Evolutionary conservation across 2,113 vertebrate genomes (phyloP), one percentile per base, ranked within the genome.

Genomic region (Heterotilapia buettikoferi): DNA sequence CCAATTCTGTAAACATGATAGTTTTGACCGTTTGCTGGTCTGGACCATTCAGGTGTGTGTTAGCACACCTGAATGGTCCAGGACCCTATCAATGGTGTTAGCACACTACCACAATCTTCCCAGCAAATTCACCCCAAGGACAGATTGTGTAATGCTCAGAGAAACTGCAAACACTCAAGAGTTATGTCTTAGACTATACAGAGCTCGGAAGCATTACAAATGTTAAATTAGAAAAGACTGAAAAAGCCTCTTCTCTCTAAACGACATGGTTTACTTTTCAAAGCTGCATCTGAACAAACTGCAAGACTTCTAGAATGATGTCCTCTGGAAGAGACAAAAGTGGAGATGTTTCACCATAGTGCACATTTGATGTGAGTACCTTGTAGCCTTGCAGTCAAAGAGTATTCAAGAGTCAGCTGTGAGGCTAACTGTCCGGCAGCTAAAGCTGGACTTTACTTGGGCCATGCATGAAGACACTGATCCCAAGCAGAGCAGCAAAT

Each of bases 161-260:
- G 66, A 71, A 71, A 43, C n/a, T 43, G n/a, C 36, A 71, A 43
- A 71, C 13, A 43, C 7, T 21, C 36, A 43, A 40, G 63, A 68
- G 0, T 9, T 43, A 1, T 40, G 38, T 24, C n/a, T 71, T 24
- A 40, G 33, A 71, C 2, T 40, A 12, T 71, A 14, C n/a, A 71
- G n/a, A 14, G n/a, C n/a, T 71, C 2, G 0, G n/a, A 40, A 24
- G 66, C 38, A 9, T 71, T 40, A 9, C n/a, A 71, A 71, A 0
- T 14, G 0, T 71, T 14, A 16, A 12, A 66, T 66, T 26, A 10
- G 38, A 73, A 73, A 73, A 45, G 12, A 45, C 21, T 43, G 38
- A 45, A 24, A 73, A 73, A 73, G 21, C 13, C 21, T 73, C 13
- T 71, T 26, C 12, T 1, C 38, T 16, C 38, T 43, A 26, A 71